phyloP scores from a whole-genome alignment of 2,797 vertebrate genomes.

The Steatocranus sp. region DNA sequence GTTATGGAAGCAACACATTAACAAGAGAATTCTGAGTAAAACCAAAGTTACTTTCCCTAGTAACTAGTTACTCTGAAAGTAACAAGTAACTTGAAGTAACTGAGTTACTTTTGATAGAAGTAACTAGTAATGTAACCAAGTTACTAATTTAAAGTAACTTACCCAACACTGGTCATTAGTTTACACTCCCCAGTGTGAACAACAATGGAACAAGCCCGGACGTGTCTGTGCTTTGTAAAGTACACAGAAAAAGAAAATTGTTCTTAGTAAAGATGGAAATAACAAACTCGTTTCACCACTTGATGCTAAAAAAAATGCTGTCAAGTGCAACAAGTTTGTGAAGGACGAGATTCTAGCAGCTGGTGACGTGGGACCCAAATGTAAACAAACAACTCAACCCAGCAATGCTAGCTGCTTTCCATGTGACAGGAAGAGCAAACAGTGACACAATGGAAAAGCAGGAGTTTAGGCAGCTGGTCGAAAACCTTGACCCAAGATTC shows the following conservation, averaged over 20 bases:
- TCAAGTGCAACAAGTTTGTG: neutral
- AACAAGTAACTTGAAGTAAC: too few relatives aligned
- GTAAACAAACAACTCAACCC: neutral
- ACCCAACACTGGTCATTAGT: too few relatives aligned
- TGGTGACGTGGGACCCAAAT: neutral
- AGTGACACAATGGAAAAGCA: neutral
- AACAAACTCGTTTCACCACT: neutral
- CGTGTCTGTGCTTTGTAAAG: neutral
- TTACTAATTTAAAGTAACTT: too few relatives aligned
- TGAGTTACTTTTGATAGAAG: too few relatives aligned
- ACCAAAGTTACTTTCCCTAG: too few relatives aligned
- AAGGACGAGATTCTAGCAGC: neutral
- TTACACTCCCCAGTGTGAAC: neutral
- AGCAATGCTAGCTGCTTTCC: neutral
- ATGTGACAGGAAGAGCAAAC: neutral
- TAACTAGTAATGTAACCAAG: too few relatives aligned
- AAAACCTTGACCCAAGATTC: neutral
- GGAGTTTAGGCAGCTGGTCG: neutral
- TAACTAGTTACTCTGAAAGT: too few relatives aligned
- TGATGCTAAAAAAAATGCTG: neutral
- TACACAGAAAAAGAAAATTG: neutral
- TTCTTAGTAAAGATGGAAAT: neutral
- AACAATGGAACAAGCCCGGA: neutral
- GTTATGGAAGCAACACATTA: too few relatives aligned
- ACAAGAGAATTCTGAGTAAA: too few relatives aligned